A percentile compares a stretch with the other conserved stretches of the same genome.
Evolutionary conservation across 2,113 vertebrate species (phyloP).

Genomic region (Orientallactaga bullata): DNA sequence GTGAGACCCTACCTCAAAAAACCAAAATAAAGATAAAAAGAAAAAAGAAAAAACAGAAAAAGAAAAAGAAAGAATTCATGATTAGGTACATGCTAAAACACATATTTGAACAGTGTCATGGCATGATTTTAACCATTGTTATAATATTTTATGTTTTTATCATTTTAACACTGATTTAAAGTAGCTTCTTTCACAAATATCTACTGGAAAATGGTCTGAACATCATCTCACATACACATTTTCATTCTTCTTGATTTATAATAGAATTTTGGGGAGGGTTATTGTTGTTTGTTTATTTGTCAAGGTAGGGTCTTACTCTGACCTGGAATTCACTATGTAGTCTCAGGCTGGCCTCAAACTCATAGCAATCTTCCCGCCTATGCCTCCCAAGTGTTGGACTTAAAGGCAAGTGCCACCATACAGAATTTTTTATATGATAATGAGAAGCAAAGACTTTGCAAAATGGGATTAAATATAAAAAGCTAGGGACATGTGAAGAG

Average conservation of each 20-base stretch:
- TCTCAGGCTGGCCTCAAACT: too few relatives aligned
- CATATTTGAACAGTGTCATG: not conserved
- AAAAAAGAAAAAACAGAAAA: too few relatives aligned
- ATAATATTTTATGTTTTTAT: not conserved
- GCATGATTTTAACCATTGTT: not conserved
- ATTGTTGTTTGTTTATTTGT: too few relatives aligned
- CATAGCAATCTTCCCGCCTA: not conserved
- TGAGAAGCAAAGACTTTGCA: slow-evolving; percentile 4
- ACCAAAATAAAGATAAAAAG: too few relatives aligned
- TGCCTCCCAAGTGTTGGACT: not conserved
- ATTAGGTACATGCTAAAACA: slow-evolving; percentile 12
- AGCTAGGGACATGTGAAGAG: not conserved
- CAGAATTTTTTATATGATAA: slow-evolving; percentile 23
- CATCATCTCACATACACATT: not conserved
- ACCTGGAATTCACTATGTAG: too few relatives aligned
- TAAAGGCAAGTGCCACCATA: too few relatives aligned
- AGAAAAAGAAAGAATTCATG: too few relatives aligned
- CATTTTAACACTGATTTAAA: slow-evolving; percentile 2
- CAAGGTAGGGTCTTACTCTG: too few relatives aligned
- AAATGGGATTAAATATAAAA: slow-evolving; percentile 10
- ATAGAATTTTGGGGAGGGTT: too few relatives aligned
- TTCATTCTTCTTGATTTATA: not conserved
- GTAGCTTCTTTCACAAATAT: not conserved
- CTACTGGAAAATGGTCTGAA: not conserved
- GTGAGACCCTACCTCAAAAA: too few relatives aligned